A percentile compares a stretch with the other conserved stretches of the same genome.
These are phyloP conservation scores for Shinisaurus crocodilurus DNA, from an alignment of 2,113 vertebrate species.

Conservation along the genomic window DNA sequence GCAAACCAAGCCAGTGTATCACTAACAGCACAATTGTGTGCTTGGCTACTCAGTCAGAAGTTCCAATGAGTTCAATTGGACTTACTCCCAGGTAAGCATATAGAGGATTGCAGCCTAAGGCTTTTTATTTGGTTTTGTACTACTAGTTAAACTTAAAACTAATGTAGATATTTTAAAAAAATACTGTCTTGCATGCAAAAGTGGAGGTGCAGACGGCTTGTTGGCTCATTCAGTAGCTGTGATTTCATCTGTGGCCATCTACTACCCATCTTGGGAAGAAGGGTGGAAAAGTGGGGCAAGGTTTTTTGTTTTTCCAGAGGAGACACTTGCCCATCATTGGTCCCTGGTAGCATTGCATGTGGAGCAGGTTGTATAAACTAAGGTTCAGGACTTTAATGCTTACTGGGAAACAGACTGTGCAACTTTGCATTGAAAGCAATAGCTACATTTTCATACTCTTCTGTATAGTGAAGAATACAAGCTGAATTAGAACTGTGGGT, in stretches of 20 bases:
- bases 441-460: background rate
- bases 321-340: background rate
- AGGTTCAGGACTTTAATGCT: background rate
- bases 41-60: background rate
- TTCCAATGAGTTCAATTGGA: background rate
- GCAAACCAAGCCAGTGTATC: too few relatives aligned
- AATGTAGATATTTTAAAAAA: too few relatives aligned
- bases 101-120: background rate
- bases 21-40: background rate
- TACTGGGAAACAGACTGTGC: background rate
- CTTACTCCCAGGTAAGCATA: background rate
- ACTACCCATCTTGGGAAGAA: too few relatives aligned
- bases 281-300: background rate
- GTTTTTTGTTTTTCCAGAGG: background rate
- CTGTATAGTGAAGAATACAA: background rate
- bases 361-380: background rate
- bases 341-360: background rate
- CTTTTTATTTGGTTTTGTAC: background rate
- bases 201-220: background rate
- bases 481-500: background rate
- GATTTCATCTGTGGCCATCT: background rate
- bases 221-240: background rate
- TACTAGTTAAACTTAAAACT: background rate
- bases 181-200: background rate
- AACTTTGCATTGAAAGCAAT: background rate